These are phyloP conservation scores for Xanthorhoe designata DNA, from an alignment of 2,888 invertebrate species.

Conservation along the genomic window DNA sequence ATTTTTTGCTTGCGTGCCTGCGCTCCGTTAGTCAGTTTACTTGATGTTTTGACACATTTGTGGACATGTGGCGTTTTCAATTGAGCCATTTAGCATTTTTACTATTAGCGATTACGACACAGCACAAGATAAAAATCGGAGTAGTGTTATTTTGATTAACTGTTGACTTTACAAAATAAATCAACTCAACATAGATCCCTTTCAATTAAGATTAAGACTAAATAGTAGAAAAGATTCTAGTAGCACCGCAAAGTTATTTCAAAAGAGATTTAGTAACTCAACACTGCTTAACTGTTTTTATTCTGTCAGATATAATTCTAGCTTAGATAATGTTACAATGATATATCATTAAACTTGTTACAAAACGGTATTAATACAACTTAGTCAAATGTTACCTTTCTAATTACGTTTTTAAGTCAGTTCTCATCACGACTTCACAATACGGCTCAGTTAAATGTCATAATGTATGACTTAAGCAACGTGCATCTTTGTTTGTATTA, in stretches of 20 bases:
- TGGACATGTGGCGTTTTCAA: slow-evolving; percentile 22
- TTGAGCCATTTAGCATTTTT: slow-evolving; percentile 11
- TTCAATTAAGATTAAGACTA: no score
- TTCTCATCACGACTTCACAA: slow-evolving; percentile 36
- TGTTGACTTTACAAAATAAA: background rate
- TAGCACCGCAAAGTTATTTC: background rate
- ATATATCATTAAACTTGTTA: slow-evolving; percentile 14
- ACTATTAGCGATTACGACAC: slow-evolving; percentile 1
- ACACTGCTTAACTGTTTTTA: background rate
- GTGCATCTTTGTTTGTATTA: slow-evolving; percentile 11
- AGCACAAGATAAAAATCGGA: background rate
- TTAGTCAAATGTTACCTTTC: slow-evolving; percentile 41
- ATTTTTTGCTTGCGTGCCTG: slow-evolving; percentile 21
- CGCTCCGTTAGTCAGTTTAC: slow-evolving; percentile 17
- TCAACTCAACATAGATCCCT: no score
- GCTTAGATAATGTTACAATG: background rate
- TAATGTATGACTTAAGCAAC: slow-evolving; percentile 35
- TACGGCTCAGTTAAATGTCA: slow-evolving; percentile 38
- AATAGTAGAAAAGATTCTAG: background rate
- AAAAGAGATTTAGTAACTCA: background rate
- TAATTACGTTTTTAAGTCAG: slow-evolving; percentile 40
- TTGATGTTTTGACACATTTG: slow-evolving; percentile 29
- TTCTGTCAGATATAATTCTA: background rate
- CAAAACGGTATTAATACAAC: slow-evolving; percentile 25
- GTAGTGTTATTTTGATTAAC: background rate